Conservation (phyloP, 2,113 vertebrate species). For the Lepus americanus region DNA sequence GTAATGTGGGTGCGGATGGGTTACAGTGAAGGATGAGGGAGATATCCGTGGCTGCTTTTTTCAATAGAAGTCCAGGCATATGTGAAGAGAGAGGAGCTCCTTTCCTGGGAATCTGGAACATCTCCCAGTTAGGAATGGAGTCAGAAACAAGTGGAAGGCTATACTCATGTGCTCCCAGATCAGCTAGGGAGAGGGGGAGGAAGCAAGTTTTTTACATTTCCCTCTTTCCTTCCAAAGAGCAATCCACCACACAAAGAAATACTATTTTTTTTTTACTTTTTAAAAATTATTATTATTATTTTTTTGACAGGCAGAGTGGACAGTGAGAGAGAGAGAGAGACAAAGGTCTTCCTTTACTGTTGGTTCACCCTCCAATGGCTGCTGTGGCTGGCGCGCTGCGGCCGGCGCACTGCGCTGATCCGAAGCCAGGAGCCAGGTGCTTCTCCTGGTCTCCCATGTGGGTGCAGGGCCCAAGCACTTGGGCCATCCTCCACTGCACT, state of each 20-base stretch:
- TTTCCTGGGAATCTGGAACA: background rate
- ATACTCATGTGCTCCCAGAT: background rate
- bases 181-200: background rate
- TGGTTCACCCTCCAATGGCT: too few species aligned
- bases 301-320: too few species aligned
- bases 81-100: background rate
- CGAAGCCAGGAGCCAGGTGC: too few species aligned
- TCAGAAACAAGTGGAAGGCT: background rate
- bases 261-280: background rate
- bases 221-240: background rate
- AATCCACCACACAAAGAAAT: background rate
- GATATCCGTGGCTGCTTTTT: background rate
- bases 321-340: too few species aligned
- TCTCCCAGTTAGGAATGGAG: background rate
- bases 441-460: too few species aligned
- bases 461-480: too few species aligned
- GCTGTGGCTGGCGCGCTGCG: too few species aligned
- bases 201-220: conserved; percentile 23
- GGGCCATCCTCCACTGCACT: too few species aligned
- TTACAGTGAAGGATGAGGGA: background rate
- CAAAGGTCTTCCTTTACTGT: too few species aligned
- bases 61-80: background rate
- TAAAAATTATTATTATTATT: too few species aligned
- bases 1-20: background rate
- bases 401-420: too few species aligned